Percentiles rank a stretch among this genome's conserved stretches.
Evolutionary conservation across 2,888 invertebrate species (phyloP).

Genomic region (Xanthorhoe designata): DNA sequence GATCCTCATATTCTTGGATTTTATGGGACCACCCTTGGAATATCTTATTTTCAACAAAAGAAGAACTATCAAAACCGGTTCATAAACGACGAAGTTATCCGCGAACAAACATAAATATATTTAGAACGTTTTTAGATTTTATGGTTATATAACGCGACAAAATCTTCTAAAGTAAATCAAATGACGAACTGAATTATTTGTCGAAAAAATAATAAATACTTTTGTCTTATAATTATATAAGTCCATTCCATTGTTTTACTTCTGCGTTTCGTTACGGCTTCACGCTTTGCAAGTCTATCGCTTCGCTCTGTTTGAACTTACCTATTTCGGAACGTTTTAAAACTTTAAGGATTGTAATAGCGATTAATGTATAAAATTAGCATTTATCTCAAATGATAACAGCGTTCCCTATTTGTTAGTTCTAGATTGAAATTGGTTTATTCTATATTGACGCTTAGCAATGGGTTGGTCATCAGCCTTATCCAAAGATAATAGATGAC

Average conservation of each 20-base stretch:
- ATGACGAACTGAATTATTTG: not conserved
- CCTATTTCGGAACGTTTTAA: slow-evolving; percentile 73
- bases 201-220: not conserved
- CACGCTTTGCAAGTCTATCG: slow-evolving; percentile 70
- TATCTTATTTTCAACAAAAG: too few species aligned
- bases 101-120: too few species aligned
- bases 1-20: too few species aligned
- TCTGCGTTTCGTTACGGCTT: slow-evolving; percentile 66
- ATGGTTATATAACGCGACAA: too few species aligned
- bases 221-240: not conserved
- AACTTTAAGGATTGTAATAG: slow-evolving; percentile 67
- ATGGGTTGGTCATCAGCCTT: too few species aligned
- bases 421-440: not conserved
- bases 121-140: too few species aligned
- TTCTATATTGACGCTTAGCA: too few species aligned
- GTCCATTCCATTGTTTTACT: slow-evolving; percentile 46
- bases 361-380: slow-evolving; percentile 46
- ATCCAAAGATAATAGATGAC: too few species aligned
- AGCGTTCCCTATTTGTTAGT: not conserved
- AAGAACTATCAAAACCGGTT: too few species aligned
- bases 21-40: too few species aligned
- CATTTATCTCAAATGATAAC: not conserved
- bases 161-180: too few species aligned
- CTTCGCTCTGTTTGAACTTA: slow-evolving; percentile 71
- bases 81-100: too few species aligned